Percentiles rank a stretch among this genome's conserved stretches.
Conservation (phyloP, 64 coral and sea anemone species). For the Montipora efflorescens region DNA sequence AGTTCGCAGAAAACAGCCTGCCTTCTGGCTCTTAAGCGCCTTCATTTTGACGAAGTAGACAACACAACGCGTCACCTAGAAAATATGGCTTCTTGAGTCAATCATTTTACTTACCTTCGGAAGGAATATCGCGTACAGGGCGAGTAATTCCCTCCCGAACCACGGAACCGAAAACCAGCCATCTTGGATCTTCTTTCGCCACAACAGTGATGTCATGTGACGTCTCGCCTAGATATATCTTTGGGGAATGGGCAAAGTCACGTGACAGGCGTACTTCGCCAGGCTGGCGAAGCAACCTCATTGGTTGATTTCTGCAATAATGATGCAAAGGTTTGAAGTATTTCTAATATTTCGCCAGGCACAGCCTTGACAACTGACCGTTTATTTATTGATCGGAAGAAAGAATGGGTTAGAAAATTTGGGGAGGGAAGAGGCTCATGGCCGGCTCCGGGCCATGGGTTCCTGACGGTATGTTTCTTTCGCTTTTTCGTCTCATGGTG, state of each 20-base stretch:
- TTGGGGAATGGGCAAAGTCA: neutral
- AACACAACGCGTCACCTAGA: neutral
- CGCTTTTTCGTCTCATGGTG: no score
- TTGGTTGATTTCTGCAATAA: no score
- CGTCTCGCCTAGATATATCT: conserved; percentile 2
- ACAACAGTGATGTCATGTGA: conserved; percentile 53
- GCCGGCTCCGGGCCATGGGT: no score
- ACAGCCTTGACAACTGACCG: no score
- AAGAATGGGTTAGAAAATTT: no score
- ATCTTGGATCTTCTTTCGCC: conserved; percentile 45
- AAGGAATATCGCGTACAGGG: conserved; percentile 53
- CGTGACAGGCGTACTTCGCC: neutral
- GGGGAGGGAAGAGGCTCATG: no score
- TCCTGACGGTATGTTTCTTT: no score
- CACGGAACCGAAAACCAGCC: conserved; percentile 9
- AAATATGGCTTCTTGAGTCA: neutral
- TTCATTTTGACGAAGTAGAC: neutral
- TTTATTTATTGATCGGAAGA: no score
- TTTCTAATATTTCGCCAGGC: no score
- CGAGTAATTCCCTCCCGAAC: conserved; percentile 43
- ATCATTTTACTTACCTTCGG: conserved; percentile 25
- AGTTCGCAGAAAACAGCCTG: neutral
- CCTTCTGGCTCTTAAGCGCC: neutral
- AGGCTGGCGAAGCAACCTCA: no score
- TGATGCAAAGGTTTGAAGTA: no score